Percentiles rank a stretch among this genome's conserved stretches.
Evolutionary conservation across 2,113 vertebrate species (phyloP).

Genomic region (Gobius niger): DNA sequence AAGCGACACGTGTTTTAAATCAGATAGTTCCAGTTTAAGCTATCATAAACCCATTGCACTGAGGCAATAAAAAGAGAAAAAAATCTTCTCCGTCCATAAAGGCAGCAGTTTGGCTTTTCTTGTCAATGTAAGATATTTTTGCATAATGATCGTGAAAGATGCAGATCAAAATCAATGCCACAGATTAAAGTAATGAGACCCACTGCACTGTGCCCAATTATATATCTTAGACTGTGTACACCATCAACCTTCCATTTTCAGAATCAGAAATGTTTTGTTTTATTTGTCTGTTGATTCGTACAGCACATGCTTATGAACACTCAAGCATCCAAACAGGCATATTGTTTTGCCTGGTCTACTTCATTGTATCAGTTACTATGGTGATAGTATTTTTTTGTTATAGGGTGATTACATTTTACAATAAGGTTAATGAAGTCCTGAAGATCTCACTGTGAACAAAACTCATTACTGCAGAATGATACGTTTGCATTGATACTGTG

Average conservation of each 20-base stretch:
- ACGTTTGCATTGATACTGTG: constrained; percentile 16
- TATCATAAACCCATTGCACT: constrained; percentile 61
- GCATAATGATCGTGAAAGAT: constrained; percentile 42
- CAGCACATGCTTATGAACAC: too few relatives aligned
- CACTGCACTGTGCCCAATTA: constrained; percentile 34
- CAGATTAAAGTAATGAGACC: constrained; percentile 47
- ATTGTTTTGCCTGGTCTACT: too few relatives aligned
- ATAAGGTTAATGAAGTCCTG: too few relatives aligned
- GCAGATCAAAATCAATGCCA: constrained; percentile 52
- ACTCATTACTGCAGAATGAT: background rate
- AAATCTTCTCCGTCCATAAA: constrained; percentile 41
- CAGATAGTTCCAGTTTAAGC: background rate
- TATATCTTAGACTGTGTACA: too few relatives aligned
- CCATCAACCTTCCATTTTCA: constrained; percentile 36
- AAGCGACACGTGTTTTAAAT: too few relatives aligned
- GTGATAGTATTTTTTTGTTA: too few relatives aligned
- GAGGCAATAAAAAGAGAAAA: constrained; percentile 66
- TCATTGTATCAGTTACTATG: too few relatives aligned
- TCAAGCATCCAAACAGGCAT: too few relatives aligned
- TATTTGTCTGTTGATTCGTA: too few relatives aligned
- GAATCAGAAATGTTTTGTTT: constrained; percentile 1
- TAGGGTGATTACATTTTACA: too few relatives aligned
- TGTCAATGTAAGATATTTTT: constrained; percentile 57
- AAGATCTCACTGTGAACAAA: too few relatives aligned
- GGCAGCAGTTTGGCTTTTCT: constrained; percentile 1